A percentile compares a stretch with the other conserved stretches of the same genome.
These are phyloP conservation scores for Drosophila anomelani DNA, from an alignment of 2,888 invertebrate genomes.

Conservation along the genomic window DNA sequence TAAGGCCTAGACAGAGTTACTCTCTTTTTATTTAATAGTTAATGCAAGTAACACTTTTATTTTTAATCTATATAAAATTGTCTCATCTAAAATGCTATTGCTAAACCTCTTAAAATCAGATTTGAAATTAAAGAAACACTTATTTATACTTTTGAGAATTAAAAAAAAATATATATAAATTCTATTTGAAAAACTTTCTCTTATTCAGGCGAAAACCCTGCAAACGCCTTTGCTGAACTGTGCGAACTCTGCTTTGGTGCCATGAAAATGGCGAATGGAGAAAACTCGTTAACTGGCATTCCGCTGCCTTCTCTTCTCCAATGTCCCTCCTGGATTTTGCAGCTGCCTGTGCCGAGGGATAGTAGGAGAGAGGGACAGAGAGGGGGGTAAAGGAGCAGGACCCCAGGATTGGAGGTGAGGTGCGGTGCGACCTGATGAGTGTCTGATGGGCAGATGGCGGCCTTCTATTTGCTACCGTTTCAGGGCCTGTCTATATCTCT, in stretches of 20 bases:
- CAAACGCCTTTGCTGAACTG: neutral
- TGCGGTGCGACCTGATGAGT: conserved; percentile 30
- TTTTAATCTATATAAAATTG: no score
- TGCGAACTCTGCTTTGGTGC: conserved; percentile 12
- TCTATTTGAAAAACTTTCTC: neutral
- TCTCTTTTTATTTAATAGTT: neutral
- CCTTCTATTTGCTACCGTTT: conserved; percentile 72
- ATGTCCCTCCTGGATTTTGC: conserved; percentile 40
- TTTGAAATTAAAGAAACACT: neutral
- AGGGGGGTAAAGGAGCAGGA: neutral
- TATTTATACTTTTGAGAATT: neutral
- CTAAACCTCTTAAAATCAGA: neutral
- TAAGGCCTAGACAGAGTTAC: neutral
- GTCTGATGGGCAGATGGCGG: conserved; percentile 46
- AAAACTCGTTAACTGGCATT: conserved; percentile 77
- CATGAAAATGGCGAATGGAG: conserved; percentile 57
- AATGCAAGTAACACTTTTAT: no score
- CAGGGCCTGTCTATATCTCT: conserved; percentile 40
- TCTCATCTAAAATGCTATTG: no score
- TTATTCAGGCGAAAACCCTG: neutral
- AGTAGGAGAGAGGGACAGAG: neutral
- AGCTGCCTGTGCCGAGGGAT: conserved; percentile 19
- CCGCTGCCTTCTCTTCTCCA: conserved; percentile 47
- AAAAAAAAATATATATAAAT: neutral
- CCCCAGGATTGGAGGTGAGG: conserved; percentile 12